Evolutionary conservation across 2,797 vertebrate genomes (phyloP), one percentile per base, ranked within the genome.

Genomic region (Basileuterus tristriatus): DNA sequence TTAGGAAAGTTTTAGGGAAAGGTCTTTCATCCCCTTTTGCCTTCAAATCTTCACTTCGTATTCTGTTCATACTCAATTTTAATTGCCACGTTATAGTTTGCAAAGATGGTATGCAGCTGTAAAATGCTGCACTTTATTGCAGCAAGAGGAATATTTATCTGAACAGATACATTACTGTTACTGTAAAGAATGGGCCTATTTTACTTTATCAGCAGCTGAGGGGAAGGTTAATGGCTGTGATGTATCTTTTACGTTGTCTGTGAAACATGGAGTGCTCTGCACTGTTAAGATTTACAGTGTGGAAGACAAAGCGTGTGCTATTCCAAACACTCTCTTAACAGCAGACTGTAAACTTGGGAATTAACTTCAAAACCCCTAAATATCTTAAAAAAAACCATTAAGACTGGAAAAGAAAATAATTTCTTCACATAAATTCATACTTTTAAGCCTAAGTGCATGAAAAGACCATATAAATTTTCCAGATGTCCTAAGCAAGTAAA

Each of bases 191-290:
- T 96, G 79, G 87, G 59, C 63, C 90, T 87, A 86, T 97, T 98
- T 98, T 97, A 97, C 94, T 97, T 98, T 97, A 98, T 97, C 97
- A 97, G 96, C 96, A 97, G 83, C 87, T 94, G 92, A 96, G 92
- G 91, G 91, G 87, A 96, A 98, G 96, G 97, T 97, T 98, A 98
- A 98, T 98, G 86, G 84, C 83, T 87, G 43, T 96, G 96, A 97
- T 97, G 78, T 94, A 97, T 97, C 95, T 97, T 97, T 97, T 95
- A 92, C 64, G 37, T 94, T 93, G 77, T 95, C 74, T 93, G 87
- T 97, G 96, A 98, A 98, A 93, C 95, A 88, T 70, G 67, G 78
- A 96, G 83, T 95, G 60, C 93, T 97, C 90, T 89, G 67, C 41
- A 32, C 72, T 91, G 59, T 92, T 70, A 94, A 93, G 96, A 98